Base-by-base conservation (phyloP, 30 jellyfish, hydroid and myxozoan genomes). In the Nemopilema nomurai region DNA sequence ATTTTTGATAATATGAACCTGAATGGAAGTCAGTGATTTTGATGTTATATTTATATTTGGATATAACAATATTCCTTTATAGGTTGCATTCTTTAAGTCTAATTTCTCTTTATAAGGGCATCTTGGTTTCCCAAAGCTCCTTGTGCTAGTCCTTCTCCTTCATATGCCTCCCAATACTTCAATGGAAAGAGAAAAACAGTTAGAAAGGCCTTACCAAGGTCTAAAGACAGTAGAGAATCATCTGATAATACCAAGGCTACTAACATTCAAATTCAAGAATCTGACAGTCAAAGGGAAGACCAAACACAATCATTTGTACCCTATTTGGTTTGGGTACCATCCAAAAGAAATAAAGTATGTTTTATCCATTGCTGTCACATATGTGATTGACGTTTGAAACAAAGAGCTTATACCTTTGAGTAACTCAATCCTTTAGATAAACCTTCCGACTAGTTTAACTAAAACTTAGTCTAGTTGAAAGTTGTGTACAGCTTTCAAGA, bases 251-350 rank as follows among this genome's bases (percentile, higher is more conserved):
- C 24, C 16, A 86, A 84, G 51, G 65, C 87, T 17, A 66, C 93
- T 1, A 20, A 22, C n/a, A 57, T 84, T 62, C 62, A 69, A 23
- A 27, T 74, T 1, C 91, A 83, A 22, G 86, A 69, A 0, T 0
- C 64, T 25, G 85, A 71, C 27, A 52, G 51, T 21, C 30, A 22
- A 19, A 31, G 25, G 22, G 65, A 33, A 0, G 73, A 28, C 4
- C 31, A 22, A 18, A 26, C 32, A 27, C 66, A 31, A 6, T 1
- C 77, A 4, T 20, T 31, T 41, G 68, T 41, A 49, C 93, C 93
- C 6, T 84, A 74, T 51, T 67, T 84, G 49, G 69, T 84, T 18
- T 84, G 93, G 93, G 65, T 84, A 16, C 93, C 93, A 4, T 74
- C 93, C n/a, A 84, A 84, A 49, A 84, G 76, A 69, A 74, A 52